Conservation (phyloP, 2,888 invertebrate species). For the Anorthoa munda region DNA sequence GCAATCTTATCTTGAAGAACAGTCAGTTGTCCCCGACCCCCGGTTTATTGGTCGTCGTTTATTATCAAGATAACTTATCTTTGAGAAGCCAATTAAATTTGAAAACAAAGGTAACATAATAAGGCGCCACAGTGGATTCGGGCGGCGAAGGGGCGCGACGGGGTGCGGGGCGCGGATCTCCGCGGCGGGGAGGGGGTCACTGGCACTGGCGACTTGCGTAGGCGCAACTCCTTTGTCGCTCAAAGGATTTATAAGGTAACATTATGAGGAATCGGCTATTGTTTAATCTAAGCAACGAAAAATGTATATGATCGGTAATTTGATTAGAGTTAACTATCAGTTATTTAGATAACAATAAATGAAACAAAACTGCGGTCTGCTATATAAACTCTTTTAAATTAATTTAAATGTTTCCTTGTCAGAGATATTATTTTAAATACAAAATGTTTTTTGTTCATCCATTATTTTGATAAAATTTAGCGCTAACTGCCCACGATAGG, state of each 20-base stretch:
- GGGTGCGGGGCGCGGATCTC: slow-evolving; percentile 57
- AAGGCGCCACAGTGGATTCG: slow-evolving; percentile 87
- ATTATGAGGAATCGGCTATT: slow-evolving; percentile 77
- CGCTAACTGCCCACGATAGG: slow-evolving; percentile 26
- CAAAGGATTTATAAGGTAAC: slow-evolving; percentile 81
- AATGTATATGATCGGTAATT: slow-evolving; percentile 59
- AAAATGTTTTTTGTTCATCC: not conserved
- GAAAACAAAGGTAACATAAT: slow-evolving; percentile 91
- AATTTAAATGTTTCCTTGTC: not conserved
- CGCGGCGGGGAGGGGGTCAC: slow-evolving; percentile 74
- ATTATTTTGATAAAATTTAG: not conserved
- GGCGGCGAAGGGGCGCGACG: slow-evolving; percentile 56
- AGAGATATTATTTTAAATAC: not conserved
- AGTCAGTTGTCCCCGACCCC: slow-evolving; percentile 86
- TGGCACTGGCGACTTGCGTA: slow-evolving; percentile 82
- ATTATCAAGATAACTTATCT: slow-evolving; percentile 91
- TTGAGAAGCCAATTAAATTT: slow-evolving; percentile 91
- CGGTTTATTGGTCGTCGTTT: slow-evolving; percentile 90
- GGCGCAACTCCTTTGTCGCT: slow-evolving; percentile 86
- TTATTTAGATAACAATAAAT: slow-evolving; percentile 37
- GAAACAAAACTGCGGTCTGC: slow-evolving; percentile 52
- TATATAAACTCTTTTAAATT: slow-evolving; percentile 13
- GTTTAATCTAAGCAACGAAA: slow-evolving; percentile 58
- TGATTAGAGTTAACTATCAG: slow-evolving; percentile 60
- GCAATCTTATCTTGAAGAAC: slow-evolving; percentile 86